A percentile compares a stretch with the other conserved stretches of the same genome.
Evolutionary conservation across 1,140 invertebrate genomes (phyloP).

Genomic region (Temnothorax longispinosus): DNA sequence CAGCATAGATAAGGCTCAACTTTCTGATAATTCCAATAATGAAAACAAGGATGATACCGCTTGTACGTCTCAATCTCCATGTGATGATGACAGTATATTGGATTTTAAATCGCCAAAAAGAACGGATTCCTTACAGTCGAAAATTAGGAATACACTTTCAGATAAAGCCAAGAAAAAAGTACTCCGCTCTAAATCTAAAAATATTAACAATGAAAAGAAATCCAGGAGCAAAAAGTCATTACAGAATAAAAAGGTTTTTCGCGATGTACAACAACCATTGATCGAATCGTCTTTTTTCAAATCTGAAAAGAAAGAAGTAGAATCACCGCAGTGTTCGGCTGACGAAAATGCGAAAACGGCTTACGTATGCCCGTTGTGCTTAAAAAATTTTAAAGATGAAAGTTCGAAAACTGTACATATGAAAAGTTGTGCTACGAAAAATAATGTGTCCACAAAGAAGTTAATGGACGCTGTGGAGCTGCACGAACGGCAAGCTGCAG

Average conservation of each 20-base stretch:
- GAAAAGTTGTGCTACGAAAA: conserved; percentile 84
- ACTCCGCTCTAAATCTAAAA: conserved; percentile 35
- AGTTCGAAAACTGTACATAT: conserved; percentile 79
- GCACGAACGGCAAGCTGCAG: conserved; percentile 84
- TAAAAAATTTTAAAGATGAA: conserved; percentile 81
- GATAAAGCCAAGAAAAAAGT: conserved; percentile 12
- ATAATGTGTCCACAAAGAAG: conserved; percentile 83
- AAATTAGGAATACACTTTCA: conserved; percentile 23
- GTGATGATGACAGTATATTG: conserved; percentile 74
- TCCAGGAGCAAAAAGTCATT: conserved; percentile 32
- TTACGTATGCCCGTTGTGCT: conserved; percentile 83
- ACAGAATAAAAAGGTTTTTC: conserved; percentile 44
- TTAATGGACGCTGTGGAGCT: conserved; percentile 84
- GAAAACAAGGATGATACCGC: neutral
- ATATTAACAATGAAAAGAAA: conserved; percentile 53
- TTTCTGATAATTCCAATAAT: conserved; percentile 5
- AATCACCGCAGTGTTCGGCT: neutral
- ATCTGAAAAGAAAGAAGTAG: conserved; percentile 34
- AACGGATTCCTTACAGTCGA: conserved; percentile 62
- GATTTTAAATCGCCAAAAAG: conserved; percentile 81
- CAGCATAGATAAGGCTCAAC: conserved; percentile 3
- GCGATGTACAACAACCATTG: conserved; percentile 57
- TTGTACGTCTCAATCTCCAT: neutral
- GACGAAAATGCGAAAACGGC: conserved; percentile 62
- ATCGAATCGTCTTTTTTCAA: conserved; percentile 83